Base-by-base conservation (phyloP, 1,140 invertebrate species). In the Nymphalis io region DNA sequence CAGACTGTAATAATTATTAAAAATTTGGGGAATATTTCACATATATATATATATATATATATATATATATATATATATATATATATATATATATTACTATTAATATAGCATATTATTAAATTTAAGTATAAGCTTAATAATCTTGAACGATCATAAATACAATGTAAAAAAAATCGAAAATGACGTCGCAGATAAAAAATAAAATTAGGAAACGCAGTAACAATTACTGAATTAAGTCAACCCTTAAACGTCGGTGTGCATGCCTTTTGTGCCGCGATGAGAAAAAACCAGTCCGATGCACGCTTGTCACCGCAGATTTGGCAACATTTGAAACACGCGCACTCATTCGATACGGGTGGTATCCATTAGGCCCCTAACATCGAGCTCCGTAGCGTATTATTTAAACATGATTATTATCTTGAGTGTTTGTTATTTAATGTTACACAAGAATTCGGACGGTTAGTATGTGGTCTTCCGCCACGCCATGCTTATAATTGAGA, bases 281-380 rank as follows among this genome's bases (percentile, higher is more conserved):
- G 85, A 87, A 88, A 82, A 85, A 81, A 83, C 82, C 79, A 27
- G 48, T 62, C 72, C 60, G 68, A 68, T 72, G 21, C 70, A 85
- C 74, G 86, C 73, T 80, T 87, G 85, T 87, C 86, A 82, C 81
- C 81, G 73, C 81, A 85, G 79, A 82, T 85, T 80, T 74, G 80
- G 39, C 72, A 75, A 66, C 62, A 63, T 66, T 75, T 53, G 55
- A 60, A 67, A 69, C 81, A 82, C 80, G 85, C 79, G 76, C 64
- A 23, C 55, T 10, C 55, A 86, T 88, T 79, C 68, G 84, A 79
- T 73, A 79, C 75, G 83, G 68, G 73, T 82, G 70, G 73, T 74
- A 72, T 76, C 62, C 40, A 71, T 74, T 71, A 57, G 66, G 73
- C 74, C 71, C 72, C 64, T 70, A 27, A 64, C 40, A 48, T 42